Base-by-base conservation (phyloP, 2,888 invertebrate species). In the Odontomyia ornata region DNA sequence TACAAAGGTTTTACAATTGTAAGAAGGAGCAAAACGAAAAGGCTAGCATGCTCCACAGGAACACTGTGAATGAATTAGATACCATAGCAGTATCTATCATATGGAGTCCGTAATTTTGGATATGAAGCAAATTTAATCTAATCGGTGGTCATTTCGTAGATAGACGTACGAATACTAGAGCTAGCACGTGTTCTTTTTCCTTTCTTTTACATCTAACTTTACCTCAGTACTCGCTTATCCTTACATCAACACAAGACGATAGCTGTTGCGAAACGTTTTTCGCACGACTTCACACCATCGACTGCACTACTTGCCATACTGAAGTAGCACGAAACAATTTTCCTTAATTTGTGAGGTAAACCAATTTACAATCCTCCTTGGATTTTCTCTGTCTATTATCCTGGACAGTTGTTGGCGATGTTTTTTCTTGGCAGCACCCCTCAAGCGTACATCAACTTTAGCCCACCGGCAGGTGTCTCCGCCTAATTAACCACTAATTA, bases 321-420 rank as follows among this genome's bases (percentile, higher is more conserved):
- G 36, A 21, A 47, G n/a, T 13, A 47, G 25, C 23, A 23, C 9
- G 5, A 43, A 72, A 57, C 56, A 57, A 56, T 72, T 72, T 52
- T 52, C 72, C 46, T 72, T 72, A 72, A 72, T 72, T 72, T 72
- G 72, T 30, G 72, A 72, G 72, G 72, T 72, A 72, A 72, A 72
- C 72, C 72, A 72, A 72, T 72, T 36, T 72, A 56, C 47, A 27
- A 15, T 27, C n/a, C 46, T 36, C 36, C 36, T 36, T 36, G 36
- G 36, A 60, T 15, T 52, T 9, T 13, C 18, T 52, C 52, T n/a
- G n/a, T n/a, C n/a, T n/a, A 15, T 52, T 18, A 4, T 9, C 18
- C 52, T 52, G 36, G 9, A 36, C 9, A 5, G 36, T 52, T 15
- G 7, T 52, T 52, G 64, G 30, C n/a, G 43, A 36, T 23, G 21